Evolutionary conservation across 2,888 invertebrate genomes (phyloP), one percentile per base, ranked within the genome.

Genomic region (Trichogramma dendrolimi): DNA sequence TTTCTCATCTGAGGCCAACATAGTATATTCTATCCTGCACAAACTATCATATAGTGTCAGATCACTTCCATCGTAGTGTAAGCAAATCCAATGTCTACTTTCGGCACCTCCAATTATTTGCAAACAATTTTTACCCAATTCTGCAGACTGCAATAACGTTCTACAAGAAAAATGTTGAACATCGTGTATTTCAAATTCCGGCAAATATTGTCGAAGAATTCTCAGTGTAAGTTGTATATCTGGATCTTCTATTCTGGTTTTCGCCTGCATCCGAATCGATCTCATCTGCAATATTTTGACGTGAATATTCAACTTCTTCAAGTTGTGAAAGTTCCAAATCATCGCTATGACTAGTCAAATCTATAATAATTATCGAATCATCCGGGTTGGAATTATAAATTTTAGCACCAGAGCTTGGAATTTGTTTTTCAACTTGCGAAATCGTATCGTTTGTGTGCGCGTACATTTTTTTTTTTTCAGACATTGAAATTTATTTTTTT

Each of bases 1-100:
- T 55, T 55, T 58, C 53, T 64, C 57, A 14, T 47, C 14, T 6
- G 41, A 10, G 11, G 48, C 39, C 48, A 67, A 48, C 5, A 14
- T 14, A 14, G 14, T 14, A 14, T 14, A 14, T 14, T 49, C 27
- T 44, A 42, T 14, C 5, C 49, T 7, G 40, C 49, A 51, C 4
- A 69, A 42, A 55, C 68, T 68, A 14, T 68, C 69, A 48, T 63
- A 63, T 6, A 67, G 48, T 40, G 27, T 46, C 14, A 70, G n/a
- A 43, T 50, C 40, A 10, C 39, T 5, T 6, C 65, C 62, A 55
- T 69, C 63, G 47, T 57, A 68, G 44, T 60, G 62, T 38, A 64
- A 38, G 47, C 67, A 67, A 6, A 64, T 52, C 70, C 68, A 69
- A 58, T 69, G 70, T 7, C 49, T 7, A 7, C 43, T 44, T 40